Base-by-base conservation (phyloP, 2,797 vertebrate genomes). In the Peromyscus attwateri region DNA sequence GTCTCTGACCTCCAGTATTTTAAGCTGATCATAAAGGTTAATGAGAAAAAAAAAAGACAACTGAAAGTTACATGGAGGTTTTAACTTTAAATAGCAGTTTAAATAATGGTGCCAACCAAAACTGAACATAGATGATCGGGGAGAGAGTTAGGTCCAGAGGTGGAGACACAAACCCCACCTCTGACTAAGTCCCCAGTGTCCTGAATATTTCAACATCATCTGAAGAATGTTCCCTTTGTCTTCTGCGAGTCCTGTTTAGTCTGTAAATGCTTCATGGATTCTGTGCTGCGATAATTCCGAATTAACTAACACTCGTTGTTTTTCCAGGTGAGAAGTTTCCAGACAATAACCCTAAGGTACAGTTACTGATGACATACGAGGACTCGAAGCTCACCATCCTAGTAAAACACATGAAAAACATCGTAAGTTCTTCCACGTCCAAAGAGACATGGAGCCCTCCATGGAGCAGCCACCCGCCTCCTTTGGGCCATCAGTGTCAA, bases 361-460 rank as follows among this genome's bases (percentile, higher is more conserved):
- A 98, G 71, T 87, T 98, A 60, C 91, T 95, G 46, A 92, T 98
- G 57, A 93, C 96, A 0, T 52, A 97, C 2, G 83, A 97, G 66
- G 94, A 93, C 13, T 0, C 23, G 0, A 98, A 97, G 94, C 94
- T 98, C 83, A 97, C 95, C 73, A 57, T 98, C 52, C 87, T 98
- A 6, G 97, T 97, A 83, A 98, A 98, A 80, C 97, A 97, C 95
- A 87, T 98, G 97, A 97, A 97, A 79, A 97, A 98, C 37, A 97
- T 97, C 6, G 97, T 97, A 81, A 98, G 97, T 96, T 66, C 70
- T 92, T 73, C 31, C n/a, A 7, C 66, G 34, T 87, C 57, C 75
- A 60, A 88, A 91, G 90, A 71, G 90, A 71, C 62, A 19, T 34
- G 52, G 55, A 73, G 87, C 37, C 77, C 12, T 46, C 79, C 68